Base-by-base conservation (phyloP, 2,113 vertebrate genomes). In the Neolamprologus tretocephalus region DNA sequence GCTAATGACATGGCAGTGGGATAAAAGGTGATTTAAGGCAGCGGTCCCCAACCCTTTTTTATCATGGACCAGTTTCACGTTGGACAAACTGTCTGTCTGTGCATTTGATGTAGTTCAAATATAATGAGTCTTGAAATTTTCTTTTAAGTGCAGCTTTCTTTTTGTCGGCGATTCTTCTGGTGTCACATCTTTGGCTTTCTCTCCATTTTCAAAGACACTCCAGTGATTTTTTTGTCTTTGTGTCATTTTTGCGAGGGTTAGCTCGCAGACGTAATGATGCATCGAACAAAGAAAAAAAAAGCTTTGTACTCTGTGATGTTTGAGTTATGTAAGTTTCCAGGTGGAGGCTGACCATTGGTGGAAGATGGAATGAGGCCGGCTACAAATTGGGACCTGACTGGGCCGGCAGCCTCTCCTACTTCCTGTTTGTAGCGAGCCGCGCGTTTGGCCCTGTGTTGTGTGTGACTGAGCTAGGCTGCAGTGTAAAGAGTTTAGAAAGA, bases 391-490 rank as follows among this genome's bases (percentile, higher is more conserved):
- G 57, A 33, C 57, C 57, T 10, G 5, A 19, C 57, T 19, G 16
- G 57, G 57, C 57, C 28, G 57, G 8, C 28, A 33, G 57, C 57
- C 2, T 33, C 16, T 33, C 1, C 57, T 1, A 61, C 57, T 61
- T 33, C 28, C 57, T 33, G 28, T 33, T 61, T 9, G 7, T 61
- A 61, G 57, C 26, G 2, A 61, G 26, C 55, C 1, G 12, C 1
- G 2, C 8, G 5, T 61, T 61, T 2, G 26, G 8, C 26, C 26
- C 3, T 10, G 14, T 58, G 57, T 17, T 5, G 0, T 58, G 14
- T 33, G 57, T 10, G 57, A 61, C 28, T 61, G 28, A 61, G 57
- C 2, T 10, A 31, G 14, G 14, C 57, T 61, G 28, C 28, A 19
- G 57, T 61, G 57, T 6, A 61, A 54, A 12, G 7, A 13, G 5